Evolutionary conservation across 2,888 invertebrate species (phyloP).

Genomic region (Polydrusus pterygomalis): DNA sequence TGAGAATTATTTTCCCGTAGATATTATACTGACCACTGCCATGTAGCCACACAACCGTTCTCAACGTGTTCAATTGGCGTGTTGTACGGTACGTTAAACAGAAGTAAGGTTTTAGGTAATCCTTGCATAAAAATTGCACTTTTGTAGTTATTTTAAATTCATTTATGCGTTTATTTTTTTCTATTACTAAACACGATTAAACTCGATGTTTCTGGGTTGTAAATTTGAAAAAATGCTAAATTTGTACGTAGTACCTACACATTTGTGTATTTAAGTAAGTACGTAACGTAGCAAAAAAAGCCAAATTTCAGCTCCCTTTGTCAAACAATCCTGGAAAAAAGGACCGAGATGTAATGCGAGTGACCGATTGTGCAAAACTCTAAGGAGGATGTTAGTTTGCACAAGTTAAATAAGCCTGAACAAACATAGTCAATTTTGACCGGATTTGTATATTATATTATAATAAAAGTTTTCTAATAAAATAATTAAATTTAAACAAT

Average conservation of each 20-base stretch:
- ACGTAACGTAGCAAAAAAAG: not conserved
- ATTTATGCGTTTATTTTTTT: not conserved
- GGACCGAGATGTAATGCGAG: no score
- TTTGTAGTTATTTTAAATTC: not conserved
- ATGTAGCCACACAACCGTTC: not conserved
- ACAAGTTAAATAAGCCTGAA: no score
- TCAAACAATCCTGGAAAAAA: no score
- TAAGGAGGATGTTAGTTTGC: no score
- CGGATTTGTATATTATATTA: not conserved
- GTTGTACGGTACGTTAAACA: constrained; percentile 4
- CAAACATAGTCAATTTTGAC: no score
- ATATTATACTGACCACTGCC: no score
- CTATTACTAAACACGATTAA: not conserved
- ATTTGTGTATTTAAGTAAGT: no score
- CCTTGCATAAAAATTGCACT: constrained; percentile 12
- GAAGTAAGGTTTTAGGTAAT: not conserved
- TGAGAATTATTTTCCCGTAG: no score
- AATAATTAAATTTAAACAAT: constrained; percentile 11
- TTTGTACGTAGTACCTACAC: no score
- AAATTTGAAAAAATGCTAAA: no score
- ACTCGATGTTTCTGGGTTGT: constrained; percentile 2
- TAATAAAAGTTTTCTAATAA: not conserved
- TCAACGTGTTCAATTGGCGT: not conserved
- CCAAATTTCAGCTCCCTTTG: no score
- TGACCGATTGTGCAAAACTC: no score